Evolutionary conservation across 2,113 vertebrate genomes (phyloP), one percentile per base, ranked within the genome.

Genomic region (Glaucidium brasilianum): DNA sequence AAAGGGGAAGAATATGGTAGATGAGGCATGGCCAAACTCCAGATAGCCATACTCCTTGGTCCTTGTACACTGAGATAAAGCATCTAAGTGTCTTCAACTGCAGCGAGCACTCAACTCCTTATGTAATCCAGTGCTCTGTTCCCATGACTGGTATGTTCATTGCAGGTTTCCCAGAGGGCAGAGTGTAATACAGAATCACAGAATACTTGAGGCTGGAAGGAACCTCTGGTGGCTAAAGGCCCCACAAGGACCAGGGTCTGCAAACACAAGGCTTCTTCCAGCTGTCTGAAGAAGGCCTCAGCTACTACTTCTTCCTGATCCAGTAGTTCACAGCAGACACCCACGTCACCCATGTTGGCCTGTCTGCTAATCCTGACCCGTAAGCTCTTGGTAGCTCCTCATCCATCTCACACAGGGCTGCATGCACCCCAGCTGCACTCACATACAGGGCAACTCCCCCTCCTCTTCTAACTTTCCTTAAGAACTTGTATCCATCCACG

Each of bases 301-400:
- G 34, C 35, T 72, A 50, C 69, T 23, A 12, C 22, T 75, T 87
- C 27, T 60, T 86, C n/a, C 41, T 26, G 43, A 68, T 60, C 45
- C 21, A 27, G 19, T n/a, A 66, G 49, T 32, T 47, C 39, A 18
- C 41, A 79, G 52, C 52, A 82, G 52, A 67, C 6, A 55, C 25
- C 11, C 16, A 76, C 2, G 4, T 50, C 49, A 60, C n/a, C 25
- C 2, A 2, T 15, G 0, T 17, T 63, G 32, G 21, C 29, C 25
- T 84, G n/a, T 22, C 58, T 35, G 37, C 66, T 71, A 58, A 67
- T 67, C 52, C 21, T 32, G 50, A 66, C 30, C 17, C 6, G 2
- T 47, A 41, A 49, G 0, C 17, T 72, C n/a, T 60, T 41, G 39
- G 8, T 79, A 26, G 30, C 20, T 73, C 45, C 55, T 85, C 30